Evolutionary conservation across 2,797 vertebrate genomes (phyloP), one percentile per base, ranked within the genome.

Genomic region (Phyllotis vaccarum): DNA sequence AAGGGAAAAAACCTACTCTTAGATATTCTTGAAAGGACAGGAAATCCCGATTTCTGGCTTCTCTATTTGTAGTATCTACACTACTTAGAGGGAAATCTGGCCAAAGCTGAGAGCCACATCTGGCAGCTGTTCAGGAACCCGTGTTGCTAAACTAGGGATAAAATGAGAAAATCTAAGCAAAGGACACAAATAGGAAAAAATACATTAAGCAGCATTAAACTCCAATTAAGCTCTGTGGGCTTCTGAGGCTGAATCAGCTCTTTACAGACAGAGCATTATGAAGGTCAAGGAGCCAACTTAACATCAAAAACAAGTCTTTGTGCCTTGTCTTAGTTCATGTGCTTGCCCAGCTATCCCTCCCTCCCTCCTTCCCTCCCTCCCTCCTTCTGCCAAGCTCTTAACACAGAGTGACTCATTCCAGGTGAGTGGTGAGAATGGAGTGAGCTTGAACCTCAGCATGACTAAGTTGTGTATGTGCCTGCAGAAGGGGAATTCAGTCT

Each of bases 121-220:
- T 89, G 96, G 95, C 89, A 92, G 70, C 78, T 95, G 66, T 68
- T 91, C 64, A 60, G 74, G 60, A 66, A 31, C 52, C 31, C 43
- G 11, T 37, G 64, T 86, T 74, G 82, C 31, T 76, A 70, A 94
- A 72, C 34, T 70, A 52, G 52, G 97, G 86, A 88, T 78, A 91
- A 96, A 75, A 46, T 56, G 90, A 79, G 64, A 75, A 94, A 92
- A 82, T 60, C 46, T 11, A 86, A 75, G 72, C 74, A 66, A 46
- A 82, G 58, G 86, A 75, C 24, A 5, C 7, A 60, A 56, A 70
- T 31, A 22, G 21, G 52, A 90, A 86, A 76, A 64, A 49, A 27
- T 54, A 29, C 22, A 62, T 58, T 17, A 89, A 94, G 60, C 72
- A 66, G 37, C 52, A 37, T 54, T 54, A 66, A 88, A 87, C 62